Conservation (phyloP, 2,888 invertebrate genomes). For the Parnassius glacialis region DNA sequence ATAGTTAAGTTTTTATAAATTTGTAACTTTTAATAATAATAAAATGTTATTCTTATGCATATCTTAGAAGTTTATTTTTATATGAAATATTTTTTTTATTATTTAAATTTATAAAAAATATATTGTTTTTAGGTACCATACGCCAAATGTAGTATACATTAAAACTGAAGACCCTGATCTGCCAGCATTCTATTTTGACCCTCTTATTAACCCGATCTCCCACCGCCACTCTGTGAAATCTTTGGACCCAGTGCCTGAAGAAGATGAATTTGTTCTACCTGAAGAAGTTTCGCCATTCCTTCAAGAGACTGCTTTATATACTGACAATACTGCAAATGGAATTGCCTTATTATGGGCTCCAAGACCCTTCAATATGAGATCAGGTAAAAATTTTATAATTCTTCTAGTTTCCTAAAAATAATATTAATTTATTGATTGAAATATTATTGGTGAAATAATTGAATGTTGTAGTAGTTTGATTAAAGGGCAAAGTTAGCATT, state of each 20-base stretch:
- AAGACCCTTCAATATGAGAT: conserved; percentile 97
- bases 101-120: neutral
- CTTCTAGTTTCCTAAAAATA: too few species aligned
- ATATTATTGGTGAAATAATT: too few species aligned
- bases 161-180: conserved; percentile 99
- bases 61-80: too few species aligned
- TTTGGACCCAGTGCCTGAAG: conserved; percentile 93
- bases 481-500: too few species aligned
- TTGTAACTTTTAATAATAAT: too few species aligned
- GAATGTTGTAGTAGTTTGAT: too few species aligned
- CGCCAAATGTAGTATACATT: conserved; percentile 99
- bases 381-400: conserved; percentile 73
- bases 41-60: neutral
- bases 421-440: too few species aligned
- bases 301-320: conserved; percentile 96
- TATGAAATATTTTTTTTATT: too few species aligned
- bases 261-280: conserved; percentile 95
- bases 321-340: conserved; percentile 99
- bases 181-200: conserved; percentile 99
- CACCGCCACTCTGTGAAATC: conserved; percentile 94
- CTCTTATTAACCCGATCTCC: conserved; percentile 99
- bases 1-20: neutral
- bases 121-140: conserved; percentile 91
- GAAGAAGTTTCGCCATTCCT: conserved; percentile 95
- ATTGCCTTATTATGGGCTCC: conserved; percentile 98